phyloP scores from a whole-genome alignment of 2,113 vertebrate species.

The Poicephalus gulielmi region DNA sequence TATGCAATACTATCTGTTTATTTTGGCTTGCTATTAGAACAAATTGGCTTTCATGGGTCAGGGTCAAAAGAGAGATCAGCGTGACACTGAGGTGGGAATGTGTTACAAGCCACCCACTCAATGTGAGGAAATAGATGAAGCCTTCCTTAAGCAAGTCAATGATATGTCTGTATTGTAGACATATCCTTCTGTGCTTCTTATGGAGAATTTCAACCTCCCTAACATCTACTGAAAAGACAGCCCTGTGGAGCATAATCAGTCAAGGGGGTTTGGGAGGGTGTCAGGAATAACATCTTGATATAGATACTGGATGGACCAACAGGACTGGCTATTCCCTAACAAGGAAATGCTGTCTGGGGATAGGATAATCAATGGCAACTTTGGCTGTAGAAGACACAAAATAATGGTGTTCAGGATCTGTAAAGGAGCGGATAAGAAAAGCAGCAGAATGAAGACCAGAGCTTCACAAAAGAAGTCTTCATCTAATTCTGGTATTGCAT shows the following conservation, averaged over 20 bases:
- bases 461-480: not conserved
- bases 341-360: not conserved
- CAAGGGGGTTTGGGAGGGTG: not conserved
- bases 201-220: not conserved
- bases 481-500: not conserved
- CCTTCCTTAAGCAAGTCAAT: not conserved
- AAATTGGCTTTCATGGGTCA: not conserved
- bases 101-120: not conserved
- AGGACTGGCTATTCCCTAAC: not conserved
- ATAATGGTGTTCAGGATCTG: not conserved
- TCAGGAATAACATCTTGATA: not conserved
- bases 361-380: not conserved
- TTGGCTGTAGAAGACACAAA: not conserved
- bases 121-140: accelerated
- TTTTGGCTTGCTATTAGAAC: not conserved
- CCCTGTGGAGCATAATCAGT: not conserved
- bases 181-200: not conserved
- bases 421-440: not conserved
- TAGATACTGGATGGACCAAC: not conserved
- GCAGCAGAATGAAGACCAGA: not conserved
- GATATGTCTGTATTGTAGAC: not conserved
- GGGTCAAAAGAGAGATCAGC: not conserved
- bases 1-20: not conserved
- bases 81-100: not conserved
- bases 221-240: not conserved